Evolutionary conservation across 2,113 vertebrate species (phyloP).

Genomic region (Todiramphus chloris): DNA sequence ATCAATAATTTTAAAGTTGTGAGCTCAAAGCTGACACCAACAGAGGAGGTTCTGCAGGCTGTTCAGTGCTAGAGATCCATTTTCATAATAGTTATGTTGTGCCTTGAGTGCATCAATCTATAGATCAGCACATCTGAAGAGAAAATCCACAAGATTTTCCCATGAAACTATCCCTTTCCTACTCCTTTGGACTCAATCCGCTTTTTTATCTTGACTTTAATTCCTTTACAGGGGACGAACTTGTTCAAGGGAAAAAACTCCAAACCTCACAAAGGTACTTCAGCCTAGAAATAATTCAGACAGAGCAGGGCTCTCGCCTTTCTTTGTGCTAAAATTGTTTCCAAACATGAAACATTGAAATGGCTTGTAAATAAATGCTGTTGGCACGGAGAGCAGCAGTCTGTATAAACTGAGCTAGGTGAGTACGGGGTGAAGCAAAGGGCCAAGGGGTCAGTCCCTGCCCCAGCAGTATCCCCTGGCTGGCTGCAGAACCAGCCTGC

Average conservation of each 20-base stretch:
- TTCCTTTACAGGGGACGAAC: background rate
- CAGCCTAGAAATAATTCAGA: background rate
- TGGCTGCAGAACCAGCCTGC: background rate
- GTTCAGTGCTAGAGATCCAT: background rate
- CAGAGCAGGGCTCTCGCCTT: background rate
- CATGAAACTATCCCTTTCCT: background rate
- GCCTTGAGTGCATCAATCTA: background rate
- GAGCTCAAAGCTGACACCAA: background rate
- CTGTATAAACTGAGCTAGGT: background rate
- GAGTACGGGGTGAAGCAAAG: background rate
- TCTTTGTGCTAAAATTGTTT: background rate
- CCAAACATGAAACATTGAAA: background rate
- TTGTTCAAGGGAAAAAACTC: background rate
- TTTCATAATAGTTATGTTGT: background rate
- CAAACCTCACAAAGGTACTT: background rate
- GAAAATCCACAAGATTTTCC: constrained; percentile 7
- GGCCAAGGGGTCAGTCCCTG: background rate
- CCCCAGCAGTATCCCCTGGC: background rate
- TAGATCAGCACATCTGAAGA: background rate
- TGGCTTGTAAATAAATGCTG: background rate
- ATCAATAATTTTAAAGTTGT: constrained; percentile 27
- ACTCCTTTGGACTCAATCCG: background rate
- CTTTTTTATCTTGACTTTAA: background rate
- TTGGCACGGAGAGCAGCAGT: background rate
- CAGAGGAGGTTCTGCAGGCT: background rate